Conservation (phyloP, 2,888 invertebrate genomes). For the Papilio gigon region DNA sequence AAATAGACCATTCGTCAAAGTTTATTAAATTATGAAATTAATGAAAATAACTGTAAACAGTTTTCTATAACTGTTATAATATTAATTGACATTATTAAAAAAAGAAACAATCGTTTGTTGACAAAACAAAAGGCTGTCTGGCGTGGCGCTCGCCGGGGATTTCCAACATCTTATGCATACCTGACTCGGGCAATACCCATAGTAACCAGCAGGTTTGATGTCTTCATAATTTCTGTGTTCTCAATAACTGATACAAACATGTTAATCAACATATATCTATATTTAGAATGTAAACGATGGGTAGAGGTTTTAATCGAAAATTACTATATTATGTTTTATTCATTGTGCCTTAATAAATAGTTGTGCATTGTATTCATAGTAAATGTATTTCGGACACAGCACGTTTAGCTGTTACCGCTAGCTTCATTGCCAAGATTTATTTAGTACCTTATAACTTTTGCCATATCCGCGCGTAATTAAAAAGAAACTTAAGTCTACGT, state of each 20-base stretch:
- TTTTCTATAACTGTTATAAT: not conserved
- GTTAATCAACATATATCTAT: not conserved
- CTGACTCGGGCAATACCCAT: conserved; percentile 17
- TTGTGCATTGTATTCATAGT: too few relatives aligned
- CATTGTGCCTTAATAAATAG: too few relatives aligned
- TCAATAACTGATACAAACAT: not conserved
- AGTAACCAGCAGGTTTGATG: conserved; percentile 1
- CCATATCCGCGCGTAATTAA: too few relatives aligned
- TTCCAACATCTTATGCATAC: not conserved
- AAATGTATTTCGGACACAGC: too few relatives aligned
- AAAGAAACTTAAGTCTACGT: too few relatives aligned
- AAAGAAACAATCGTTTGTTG: not conserved
- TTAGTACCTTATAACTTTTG: too few relatives aligned
- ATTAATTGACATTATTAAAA: not conserved
- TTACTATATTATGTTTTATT: too few relatives aligned
- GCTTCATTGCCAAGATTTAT: too few relatives aligned
- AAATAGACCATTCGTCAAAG: too few relatives aligned
- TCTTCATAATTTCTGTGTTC: conserved; percentile 4
- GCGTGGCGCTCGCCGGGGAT: not conserved
- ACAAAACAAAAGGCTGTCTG: not conserved
- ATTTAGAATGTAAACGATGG: not conserved
- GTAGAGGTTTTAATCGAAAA: too few relatives aligned
- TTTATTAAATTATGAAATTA: too few relatives aligned
- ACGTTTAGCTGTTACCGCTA: too few relatives aligned
- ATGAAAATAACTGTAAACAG: not conserved